These are phyloP conservation scores for Drosophila willistoni DNA, from an alignment of 1,140 invertebrate species.

Conservation along the genomic window DNA sequence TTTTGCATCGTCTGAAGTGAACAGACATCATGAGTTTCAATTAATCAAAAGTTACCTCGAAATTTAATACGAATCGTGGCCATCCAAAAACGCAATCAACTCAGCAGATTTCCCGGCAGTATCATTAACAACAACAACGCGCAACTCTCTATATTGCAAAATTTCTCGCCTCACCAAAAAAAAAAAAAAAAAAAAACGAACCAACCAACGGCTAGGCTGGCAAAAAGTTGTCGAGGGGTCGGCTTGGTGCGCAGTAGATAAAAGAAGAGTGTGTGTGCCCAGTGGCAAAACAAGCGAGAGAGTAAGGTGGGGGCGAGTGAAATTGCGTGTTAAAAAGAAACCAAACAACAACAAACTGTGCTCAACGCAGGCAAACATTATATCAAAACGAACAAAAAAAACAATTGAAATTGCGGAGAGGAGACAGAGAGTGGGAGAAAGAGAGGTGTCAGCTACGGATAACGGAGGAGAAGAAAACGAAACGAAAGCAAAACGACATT, in stretches of 20 bases:
- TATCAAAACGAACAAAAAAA: constrained; percentile 22
- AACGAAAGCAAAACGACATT: constrained; percentile 16
- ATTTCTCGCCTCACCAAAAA: constrained; percentile 4
- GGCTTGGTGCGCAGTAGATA: constrained; percentile 53
- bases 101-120: constrained; percentile 4
- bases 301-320: constrained; percentile 20
- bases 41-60: too few relatives aligned
- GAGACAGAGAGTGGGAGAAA: not conserved
- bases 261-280: constrained; percentile 42
- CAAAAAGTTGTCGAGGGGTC: constrained; percentile 37
- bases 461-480: too few relatives aligned
- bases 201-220: constrained; percentile 19
- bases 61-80: not conserved
- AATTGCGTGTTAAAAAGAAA: constrained; percentile 73
- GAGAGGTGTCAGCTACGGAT: too few relatives aligned
- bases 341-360: constrained; percentile 52
- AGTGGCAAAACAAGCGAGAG: not conserved
- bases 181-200: too few relatives aligned
- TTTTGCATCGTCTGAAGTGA: too few relatives aligned
- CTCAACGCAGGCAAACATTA: constrained; percentile 51
- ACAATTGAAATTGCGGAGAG: constrained; percentile 19
- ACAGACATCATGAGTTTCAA: too few relatives aligned
- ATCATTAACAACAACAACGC: constrained; percentile 23
- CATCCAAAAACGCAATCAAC: constrained; percentile 16
- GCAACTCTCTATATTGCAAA: constrained; percentile 11